A percentile compares a stretch with the other conserved stretches of the same genome.
These are phyloP conservation scores for Montipora capitata DNA, from an alignment of 92 coral and sea anemone genomes.

Conservation along the genomic window DNA sequence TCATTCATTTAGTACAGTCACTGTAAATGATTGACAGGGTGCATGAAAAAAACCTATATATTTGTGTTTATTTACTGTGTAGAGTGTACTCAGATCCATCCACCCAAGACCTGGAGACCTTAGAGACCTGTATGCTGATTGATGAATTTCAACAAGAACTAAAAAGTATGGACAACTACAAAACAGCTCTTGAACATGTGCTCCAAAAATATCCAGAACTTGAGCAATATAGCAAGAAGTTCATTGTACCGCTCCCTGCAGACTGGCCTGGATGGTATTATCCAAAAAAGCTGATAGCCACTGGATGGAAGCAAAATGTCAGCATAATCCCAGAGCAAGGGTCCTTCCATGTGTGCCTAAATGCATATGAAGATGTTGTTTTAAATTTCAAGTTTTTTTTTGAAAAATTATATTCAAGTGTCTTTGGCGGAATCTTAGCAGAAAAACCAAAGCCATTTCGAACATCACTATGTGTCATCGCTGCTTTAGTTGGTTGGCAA, in stretches of 20 bases:
- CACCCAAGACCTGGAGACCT: slow-evolving; percentile 28
- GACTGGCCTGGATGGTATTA: no score
- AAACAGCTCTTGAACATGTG: slow-evolving; percentile 23
- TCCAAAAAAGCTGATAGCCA: no score
- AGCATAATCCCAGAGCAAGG: slow-evolving; percentile 54
- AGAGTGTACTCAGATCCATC: slow-evolving; percentile 11
- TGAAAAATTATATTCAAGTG: slow-evolving; percentile 36
- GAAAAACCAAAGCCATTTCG: slow-evolving; percentile 47
- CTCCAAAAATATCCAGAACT: no score
- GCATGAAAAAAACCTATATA: no score
- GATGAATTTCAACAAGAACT: slow-evolving; percentile 64
- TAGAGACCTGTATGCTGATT: slow-evolving; percentile 45
- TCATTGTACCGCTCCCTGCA: no score
- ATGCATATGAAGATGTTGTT: slow-evolving; percentile 57
- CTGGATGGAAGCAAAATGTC: no score
- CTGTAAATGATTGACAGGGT: no score
- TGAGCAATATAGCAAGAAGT: no score
- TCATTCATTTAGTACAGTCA: no score
- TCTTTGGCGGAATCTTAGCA: slow-evolving; percentile 59
- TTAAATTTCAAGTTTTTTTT: slow-evolving; percentile 30
- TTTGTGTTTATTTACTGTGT: no score
- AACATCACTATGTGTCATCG: slow-evolving; percentile 47
- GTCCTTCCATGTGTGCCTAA: slow-evolving; percentile 56
- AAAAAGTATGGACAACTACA: slow-evolving; percentile 55
- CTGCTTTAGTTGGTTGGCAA: no score